Evolutionary conservation across 92 coral and sea anemone species (phyloP), one percentile per base, ranked within the genome.

Genomic region (Porites evermanni): DNA sequence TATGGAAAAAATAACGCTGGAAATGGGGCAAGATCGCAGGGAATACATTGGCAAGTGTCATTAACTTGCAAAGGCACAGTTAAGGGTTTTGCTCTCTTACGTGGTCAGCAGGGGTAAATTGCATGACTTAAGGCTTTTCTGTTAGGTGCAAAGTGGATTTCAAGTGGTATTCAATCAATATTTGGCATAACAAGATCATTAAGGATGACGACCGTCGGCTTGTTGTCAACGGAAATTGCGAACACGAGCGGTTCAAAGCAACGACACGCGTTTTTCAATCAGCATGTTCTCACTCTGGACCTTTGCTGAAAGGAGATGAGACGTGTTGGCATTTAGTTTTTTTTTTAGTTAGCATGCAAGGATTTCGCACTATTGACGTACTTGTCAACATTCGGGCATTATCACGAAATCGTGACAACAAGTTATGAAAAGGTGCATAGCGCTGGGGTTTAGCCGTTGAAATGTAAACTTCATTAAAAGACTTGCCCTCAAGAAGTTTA

Each of bases 141-240:
- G 7, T 51, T 18, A 29, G 54, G 77, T 50, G 77, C 12, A 20
- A 53, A 53, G 53, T 47, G 50, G 78, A 74, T 74, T 74, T 74
- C 44, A 11, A 74, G 38, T 56, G 78, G 53, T 53, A 74, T 20
- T 53, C 64, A 53, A 74, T 74, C 54, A 74, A 44, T 26, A 73
- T 53, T 12, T n/a, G 77, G 13, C 77, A 74, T 53, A 53, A 74
- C 78, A 19, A 74, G 78, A 74, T 74, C 58, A 74, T 47, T 51
- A 12, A 13, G 44, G 58, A 74, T 74, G 21, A 74, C 44, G 20
- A 44, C 54, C 64, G 23, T 53, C 64, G 13, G 47, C 78, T 74
- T 74, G 78, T 74, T 64, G 64, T 53, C 64, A 74, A 53, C 38
- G 78, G 78, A 74, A 74, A 74, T 74, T 74, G 64, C 44, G 64